phyloP scores from a whole-genome alignment of 2,797 vertebrate genomes.

The Phylloscopus collybita region DNA sequence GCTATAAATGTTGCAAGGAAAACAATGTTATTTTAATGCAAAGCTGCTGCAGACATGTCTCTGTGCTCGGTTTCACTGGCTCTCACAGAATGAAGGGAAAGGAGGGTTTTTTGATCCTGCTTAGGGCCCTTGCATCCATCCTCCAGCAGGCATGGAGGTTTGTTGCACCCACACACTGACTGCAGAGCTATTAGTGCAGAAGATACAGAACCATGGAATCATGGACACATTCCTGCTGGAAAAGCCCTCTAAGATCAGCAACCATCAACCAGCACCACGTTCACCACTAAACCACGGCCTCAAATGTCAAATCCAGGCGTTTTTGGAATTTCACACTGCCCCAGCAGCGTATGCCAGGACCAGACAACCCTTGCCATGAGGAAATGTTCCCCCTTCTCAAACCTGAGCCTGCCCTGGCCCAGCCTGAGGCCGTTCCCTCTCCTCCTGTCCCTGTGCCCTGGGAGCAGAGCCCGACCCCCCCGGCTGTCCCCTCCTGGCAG shows the following conservation, averaged over 20 bases:
- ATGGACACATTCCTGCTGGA: background rate
- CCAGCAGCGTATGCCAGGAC: background rate
- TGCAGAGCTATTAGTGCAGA: background rate
- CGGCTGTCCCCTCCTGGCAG: background rate
- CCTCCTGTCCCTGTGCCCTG: background rate
- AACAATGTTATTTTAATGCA: background rate
- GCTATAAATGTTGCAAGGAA: background rate
- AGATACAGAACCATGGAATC: background rate
- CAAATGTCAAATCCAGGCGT: rapidly evolving
- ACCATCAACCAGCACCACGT: rapidly evolving
- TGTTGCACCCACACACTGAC: background rate
- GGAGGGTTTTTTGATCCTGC: rapidly evolving
- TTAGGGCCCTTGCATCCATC: background rate
- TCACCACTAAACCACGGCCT: background rate
- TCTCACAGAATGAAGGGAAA: background rate
- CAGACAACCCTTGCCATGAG: background rate
- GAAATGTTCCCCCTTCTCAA: too few relatives aligned
- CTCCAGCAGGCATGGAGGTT: background rate
- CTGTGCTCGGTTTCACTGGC: background rate
- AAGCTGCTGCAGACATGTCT: background rate
- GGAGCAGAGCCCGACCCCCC: background rate
- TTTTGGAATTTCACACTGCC: too few relatives aligned
- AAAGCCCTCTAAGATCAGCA: background rate
- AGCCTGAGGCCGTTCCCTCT: background rate
- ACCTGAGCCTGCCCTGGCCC: background rate